phyloP scores from a whole-genome alignment of 2,888 invertebrate species.

The Amphiduros pacificus region DNA sequence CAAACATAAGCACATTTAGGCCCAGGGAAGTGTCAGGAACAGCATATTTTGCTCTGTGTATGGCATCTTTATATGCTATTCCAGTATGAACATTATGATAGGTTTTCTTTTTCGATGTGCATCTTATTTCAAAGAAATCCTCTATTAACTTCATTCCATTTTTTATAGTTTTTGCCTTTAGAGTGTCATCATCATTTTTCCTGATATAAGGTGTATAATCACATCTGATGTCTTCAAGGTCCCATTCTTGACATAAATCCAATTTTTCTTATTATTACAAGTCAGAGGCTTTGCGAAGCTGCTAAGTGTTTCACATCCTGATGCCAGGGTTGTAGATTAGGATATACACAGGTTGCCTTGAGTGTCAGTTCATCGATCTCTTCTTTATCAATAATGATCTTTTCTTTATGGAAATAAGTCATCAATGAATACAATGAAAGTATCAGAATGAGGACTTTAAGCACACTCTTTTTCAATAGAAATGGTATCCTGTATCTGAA shows the following conservation, averaged over 20 bases:
- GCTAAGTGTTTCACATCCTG: not conserved
- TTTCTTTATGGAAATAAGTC: too few species aligned
- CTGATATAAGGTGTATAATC: not conserved
- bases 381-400: too few species aligned
- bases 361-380: too few species aligned
- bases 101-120: conserved; percentile 50
- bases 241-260: not conserved
- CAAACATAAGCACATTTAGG: conserved; percentile 79
- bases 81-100: conserved; percentile 74
- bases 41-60: not conserved
- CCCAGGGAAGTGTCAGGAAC: conserved; percentile 60
- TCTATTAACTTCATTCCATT: conserved; percentile 31
- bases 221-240: not conserved
- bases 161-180: not conserved
- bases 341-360: too few species aligned
- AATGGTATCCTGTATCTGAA: too few species aligned
- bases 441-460: too few species aligned
- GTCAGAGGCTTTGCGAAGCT: not conserved
- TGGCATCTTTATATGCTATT: conserved; percentile 40
- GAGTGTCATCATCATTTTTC: not conserved
- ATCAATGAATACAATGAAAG: too few species aligned
- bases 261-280: conserved; percentile 1
- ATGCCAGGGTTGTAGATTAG: not conserved
- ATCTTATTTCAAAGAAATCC: conserved; percentile 51
- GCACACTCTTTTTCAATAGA: too few species aligned